Evolutionary conservation across 2,113 vertebrate genomes (phyloP).

Genomic region (Emydocephalus ijimae): DNA sequence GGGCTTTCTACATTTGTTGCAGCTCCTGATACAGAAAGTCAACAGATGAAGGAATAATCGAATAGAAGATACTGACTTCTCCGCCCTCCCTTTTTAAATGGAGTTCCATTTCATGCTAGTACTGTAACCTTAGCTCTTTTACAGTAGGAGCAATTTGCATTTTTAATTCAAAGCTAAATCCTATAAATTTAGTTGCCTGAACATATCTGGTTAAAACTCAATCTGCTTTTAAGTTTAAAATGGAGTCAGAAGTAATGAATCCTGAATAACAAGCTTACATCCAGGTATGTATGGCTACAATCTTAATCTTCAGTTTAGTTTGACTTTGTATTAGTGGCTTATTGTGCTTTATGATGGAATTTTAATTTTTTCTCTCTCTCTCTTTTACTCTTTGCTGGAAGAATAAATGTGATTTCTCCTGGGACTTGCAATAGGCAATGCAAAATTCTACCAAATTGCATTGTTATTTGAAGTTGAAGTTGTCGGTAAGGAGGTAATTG

Average conservation of each 20-base stretch:
- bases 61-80: background rate
- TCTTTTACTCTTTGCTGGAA: no score
- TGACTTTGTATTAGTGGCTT: background rate
- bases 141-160: background rate
- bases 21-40: background rate
- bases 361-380: background rate
- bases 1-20: background rate
- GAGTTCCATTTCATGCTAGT: background rate
- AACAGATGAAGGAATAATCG: background rate
- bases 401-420: background rate
- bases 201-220: background rate
- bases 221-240: background rate
- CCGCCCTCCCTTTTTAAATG: background rate
- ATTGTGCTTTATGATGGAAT: background rate
- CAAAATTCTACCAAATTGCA: background rate
- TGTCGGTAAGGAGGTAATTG: no score
- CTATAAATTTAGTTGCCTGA: background rate
- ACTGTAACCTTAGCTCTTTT: background rate
- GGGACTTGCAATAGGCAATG: background rate
- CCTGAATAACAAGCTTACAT: background rate
- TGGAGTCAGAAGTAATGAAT: background rate
- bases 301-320: background rate
- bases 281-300: background rate
- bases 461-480: background rate
- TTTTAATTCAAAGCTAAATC: background rate